Evolutionary conservation across 2,888 invertebrate species (phyloP), one percentile per base, ranked within the genome.

Genomic region (Galeopsomyia nigrocyanea): DNA sequence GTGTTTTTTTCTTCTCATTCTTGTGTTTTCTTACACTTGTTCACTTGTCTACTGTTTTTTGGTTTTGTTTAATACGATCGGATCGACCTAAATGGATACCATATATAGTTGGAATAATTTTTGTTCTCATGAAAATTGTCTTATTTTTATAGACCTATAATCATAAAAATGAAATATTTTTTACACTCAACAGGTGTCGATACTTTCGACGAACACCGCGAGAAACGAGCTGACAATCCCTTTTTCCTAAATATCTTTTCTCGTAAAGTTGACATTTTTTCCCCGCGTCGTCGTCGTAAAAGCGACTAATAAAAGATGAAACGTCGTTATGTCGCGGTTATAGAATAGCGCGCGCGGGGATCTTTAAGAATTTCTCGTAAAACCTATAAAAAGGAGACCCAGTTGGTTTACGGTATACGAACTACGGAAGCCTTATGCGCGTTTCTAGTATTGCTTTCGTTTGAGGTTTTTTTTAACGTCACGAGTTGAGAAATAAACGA

Each of bases 391-490:
- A 73, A 65, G 64, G 5, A 26, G 17, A 53, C 53, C 61, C 50
- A 19, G 2, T 68, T 70, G 53, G 66, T 61, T 70, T 69, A 70
- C 61, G 62, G 68, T 62, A 26, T 14, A 66, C 62, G 31, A 66
- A 70, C 66, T 69, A 26, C 73, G 70, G 70, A 74, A 74, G 70
- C 70, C 62, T 3, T 53, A 39, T 10, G 70, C 70, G 66, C 70
- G 57, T 70, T 74, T 74, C 62, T 70, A 51, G 64, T 50, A 74
- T 67, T 65, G 68, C 60, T 68, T 68, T 64, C 47, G 46, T 55
- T 56, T 17, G 60, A 65, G 56, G 49, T 55, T 2, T 7, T 58
- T 68, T 72, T 71, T 71, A 67, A 66, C 66, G 61, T 55, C 56
- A 51, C 21, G 49, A 62, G 63, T 50, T 62, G 21, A 22, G 60